A percentile compares a stretch with the other conserved stretches of the same genome.
phyloP scores from a whole-genome alignment of 2,113 vertebrate genomes.

The Mugil cephalus region DNA sequence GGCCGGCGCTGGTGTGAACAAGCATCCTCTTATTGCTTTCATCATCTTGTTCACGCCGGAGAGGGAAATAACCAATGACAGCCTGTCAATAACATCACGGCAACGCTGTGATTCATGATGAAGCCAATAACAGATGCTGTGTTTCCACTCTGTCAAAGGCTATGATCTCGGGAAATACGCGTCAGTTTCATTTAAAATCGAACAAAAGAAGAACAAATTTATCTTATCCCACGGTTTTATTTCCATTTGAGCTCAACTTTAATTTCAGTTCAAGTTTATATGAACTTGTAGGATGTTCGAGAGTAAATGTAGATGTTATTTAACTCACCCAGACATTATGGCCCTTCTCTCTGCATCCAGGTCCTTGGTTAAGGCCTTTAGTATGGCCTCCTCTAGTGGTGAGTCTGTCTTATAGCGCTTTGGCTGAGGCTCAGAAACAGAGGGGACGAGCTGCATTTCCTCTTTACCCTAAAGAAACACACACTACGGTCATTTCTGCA shows the following conservation, averaged over 20 bases:
- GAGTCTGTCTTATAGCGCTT: slow-evolving; percentile 50
- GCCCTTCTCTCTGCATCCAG: slow-evolving; percentile 7
- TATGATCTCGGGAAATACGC: too few relatives aligned
- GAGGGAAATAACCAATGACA: slow-evolving; percentile 5
- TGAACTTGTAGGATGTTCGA: too few relatives aligned
- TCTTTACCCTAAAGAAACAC: slow-evolving; percentile 26
- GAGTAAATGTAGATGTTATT: not conserved
- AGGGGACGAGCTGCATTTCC: not conserved
- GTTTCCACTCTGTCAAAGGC: too few relatives aligned
- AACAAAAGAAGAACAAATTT: too few relatives aligned
- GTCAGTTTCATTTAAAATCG: too few relatives aligned
- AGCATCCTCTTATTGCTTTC: slow-evolving; percentile 16
- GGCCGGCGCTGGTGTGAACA: slow-evolving; percentile 22
- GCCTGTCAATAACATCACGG: not conserved
- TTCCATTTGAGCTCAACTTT: too few relatives aligned
- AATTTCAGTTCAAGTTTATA: too few relatives aligned
- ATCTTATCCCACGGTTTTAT: too few relatives aligned
- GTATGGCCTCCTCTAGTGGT: slow-evolving; percentile 73
- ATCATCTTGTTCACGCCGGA: not conserved
- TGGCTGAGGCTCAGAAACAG: not conserved
- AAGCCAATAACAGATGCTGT: not conserved
- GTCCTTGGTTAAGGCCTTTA: slow-evolving; percentile 45
- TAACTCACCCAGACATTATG: slow-evolving; percentile 30
- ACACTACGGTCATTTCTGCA: not conserved
- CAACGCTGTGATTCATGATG: not conserved